Evolutionary conservation across 2,888 invertebrate genomes (phyloP).

Genomic region (Nemoura dubitans): DNA sequence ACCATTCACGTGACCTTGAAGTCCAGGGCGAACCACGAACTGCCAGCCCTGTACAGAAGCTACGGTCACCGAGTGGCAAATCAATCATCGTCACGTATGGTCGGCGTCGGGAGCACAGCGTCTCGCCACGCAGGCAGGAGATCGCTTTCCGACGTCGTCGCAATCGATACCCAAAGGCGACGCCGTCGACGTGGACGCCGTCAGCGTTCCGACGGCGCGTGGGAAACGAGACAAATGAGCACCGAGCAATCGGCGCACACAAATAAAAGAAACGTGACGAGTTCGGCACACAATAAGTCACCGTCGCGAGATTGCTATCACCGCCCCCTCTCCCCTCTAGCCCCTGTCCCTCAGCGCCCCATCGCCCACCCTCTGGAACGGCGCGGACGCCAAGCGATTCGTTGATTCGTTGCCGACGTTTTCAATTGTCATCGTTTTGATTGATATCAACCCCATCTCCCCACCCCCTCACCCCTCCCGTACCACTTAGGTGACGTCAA

Average conservation of each 20-base stretch:
- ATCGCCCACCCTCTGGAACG: no score
- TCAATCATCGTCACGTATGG: no score
- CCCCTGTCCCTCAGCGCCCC: neutral
- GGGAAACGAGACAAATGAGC: neutral
- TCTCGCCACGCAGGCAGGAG: no score
- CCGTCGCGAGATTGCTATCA: neutral
- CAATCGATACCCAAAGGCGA: no score
- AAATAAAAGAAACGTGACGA: neutral
- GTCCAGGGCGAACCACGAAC: no score
- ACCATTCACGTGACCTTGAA: no score
- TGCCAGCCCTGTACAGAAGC: no score
- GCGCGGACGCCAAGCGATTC: neutral
- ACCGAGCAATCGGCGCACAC: neutral
- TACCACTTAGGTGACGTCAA: neutral
- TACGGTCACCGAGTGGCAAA: no score
- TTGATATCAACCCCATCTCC: neutral
- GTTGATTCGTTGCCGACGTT: neutral
- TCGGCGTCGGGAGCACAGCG: no score
- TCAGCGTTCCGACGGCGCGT: neutral
- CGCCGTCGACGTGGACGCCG: neutral
- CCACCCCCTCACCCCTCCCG: neutral
- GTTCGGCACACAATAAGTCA: neutral
- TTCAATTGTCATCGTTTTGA: neutral
- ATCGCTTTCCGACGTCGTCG: no score
- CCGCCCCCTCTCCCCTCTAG: neutral